Base-by-base conservation (phyloP, 2,113 vertebrate species). In the Melanostigma gelatinosum region DNA sequence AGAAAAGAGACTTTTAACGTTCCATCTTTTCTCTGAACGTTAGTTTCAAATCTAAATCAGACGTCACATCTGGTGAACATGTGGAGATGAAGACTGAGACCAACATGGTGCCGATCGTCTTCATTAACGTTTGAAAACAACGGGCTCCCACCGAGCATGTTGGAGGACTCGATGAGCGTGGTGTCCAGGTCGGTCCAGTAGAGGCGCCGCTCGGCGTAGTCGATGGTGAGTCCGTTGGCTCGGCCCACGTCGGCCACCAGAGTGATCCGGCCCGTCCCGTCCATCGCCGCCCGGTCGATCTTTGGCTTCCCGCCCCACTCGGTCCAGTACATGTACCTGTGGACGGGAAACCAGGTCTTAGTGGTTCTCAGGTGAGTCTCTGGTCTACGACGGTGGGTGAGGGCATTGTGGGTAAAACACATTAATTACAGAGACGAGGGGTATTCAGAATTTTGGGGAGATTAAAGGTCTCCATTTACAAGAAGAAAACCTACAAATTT, bases 141-240 rank as follows among this genome's bases (percentile, higher is more conserved):
- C 34, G 5, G 18, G 20, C 6, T 4, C 79, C 66, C 42, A 83
- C 98, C 98, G 0, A 99, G 91, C 98, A 99, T 98, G 94, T 98
- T 97, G 81, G 98, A 98, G 2, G 98, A 99, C 70, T 99, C 98
- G 18, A 99, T 99, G 5, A 99, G 93, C 10, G 97, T 98, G 16
- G 98, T 99, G 87, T 99, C 98, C 6, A 99, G 92, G 91, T 99
- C 98, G 0, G 98, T 98, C 98, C 98, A 99, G 91, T 99, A 99
- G 0, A 99, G 96, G 4, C 98, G 94, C 0, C 97, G 95, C 90
- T 98, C 98, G 0, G 96, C 96, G 0, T 99, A 99, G 85, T 99
- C 98, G 11, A 99, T 99, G 66, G 98, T 99, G 2, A 99, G 95
- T 6, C 98, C 98, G 0, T 99, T 99, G 16, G 98, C 97, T 0